Evolutionary conservation across 1,140 invertebrate species (phyloP).

Genomic region (Drosophila kepulauana): DNA sequence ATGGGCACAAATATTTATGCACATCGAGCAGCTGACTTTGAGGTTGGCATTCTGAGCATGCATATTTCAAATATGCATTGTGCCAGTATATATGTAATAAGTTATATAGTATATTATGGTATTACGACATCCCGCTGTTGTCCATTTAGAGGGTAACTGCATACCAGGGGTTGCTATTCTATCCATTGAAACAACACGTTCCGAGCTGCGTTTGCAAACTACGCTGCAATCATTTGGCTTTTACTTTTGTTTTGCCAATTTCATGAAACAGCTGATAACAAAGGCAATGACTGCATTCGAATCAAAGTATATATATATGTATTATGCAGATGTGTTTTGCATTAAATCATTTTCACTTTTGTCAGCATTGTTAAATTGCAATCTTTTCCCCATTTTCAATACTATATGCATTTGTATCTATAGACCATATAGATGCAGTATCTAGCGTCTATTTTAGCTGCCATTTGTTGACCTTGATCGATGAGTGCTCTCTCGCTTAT

Average conservation of each 20-base stretch:
- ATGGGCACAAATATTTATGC: background rate
- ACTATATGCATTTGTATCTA: conserved; percentile 19
- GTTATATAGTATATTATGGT: conserved; percentile 8
- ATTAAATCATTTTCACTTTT: conserved; percentile 68
- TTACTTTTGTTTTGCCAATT: conserved; percentile 59
- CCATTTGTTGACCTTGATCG: conserved; percentile 63
- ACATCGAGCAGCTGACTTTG: conserved; percentile 26
- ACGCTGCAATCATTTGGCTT: conserved; percentile 38
- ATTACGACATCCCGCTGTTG: conserved; percentile 35
- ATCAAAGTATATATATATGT: background rate
- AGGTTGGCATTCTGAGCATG: conserved; percentile 35
- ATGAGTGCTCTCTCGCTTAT: conserved; percentile 45
- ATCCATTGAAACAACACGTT: conserved; percentile 63
- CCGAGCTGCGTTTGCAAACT: background rate
- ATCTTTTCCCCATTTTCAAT: conserved; percentile 12
- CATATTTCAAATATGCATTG: conserved; percentile 35
- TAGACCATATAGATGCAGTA: conserved; percentile 36
- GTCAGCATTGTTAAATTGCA: conserved; percentile 42
- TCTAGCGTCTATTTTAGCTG: conserved; percentile 56
- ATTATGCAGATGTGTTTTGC: conserved; percentile 15
- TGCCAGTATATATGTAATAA: background rate
- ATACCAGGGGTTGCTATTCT: conserved; percentile 43
- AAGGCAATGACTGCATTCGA: conserved; percentile 55
- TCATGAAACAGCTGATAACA: conserved; percentile 61
- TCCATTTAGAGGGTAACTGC: conserved; percentile 32